A percentile compares a stretch with the other conserved stretches of the same genome.
These are phyloP conservation scores for Puma concolor DNA, from an alignment of 2,113 vertebrate genomes.

Conservation along the genomic window DNA sequence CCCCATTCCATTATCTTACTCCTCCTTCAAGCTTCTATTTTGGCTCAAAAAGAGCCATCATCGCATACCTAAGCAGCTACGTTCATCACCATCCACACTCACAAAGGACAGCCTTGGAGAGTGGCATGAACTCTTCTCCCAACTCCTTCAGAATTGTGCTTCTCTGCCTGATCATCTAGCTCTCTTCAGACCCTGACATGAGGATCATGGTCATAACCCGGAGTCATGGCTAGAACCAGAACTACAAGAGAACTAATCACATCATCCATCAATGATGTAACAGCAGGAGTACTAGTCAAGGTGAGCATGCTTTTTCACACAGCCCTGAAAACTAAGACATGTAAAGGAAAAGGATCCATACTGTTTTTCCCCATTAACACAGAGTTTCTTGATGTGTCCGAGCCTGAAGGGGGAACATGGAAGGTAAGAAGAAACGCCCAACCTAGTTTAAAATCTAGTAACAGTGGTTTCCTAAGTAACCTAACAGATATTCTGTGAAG, in stretches of 20 bases:
- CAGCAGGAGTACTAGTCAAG: no score
- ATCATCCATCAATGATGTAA: no score
- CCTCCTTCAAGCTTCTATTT: not conserved
- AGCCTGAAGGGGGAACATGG: not conserved
- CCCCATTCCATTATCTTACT: not conserved
- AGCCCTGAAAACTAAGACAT: not conserved
- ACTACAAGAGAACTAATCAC: not conserved
- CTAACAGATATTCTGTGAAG: not conserved
- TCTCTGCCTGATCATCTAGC: not conserved
- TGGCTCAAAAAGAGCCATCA: not conserved
- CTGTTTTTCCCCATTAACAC: not conserved
- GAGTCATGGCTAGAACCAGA: not conserved
- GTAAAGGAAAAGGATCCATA: not conserved
- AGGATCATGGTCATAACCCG: not conserved
- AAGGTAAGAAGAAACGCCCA: not conserved
- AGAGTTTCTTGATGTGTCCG: not conserved
- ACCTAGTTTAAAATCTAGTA: not conserved
- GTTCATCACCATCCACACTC: not conserved
- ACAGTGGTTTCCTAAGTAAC: not conserved
- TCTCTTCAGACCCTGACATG: not conserved
- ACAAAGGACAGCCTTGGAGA: not conserved
- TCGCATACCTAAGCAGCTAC: accelerated
- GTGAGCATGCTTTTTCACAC: not conserved
- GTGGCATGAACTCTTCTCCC: not conserved
- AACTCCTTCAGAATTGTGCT: not conserved